Evolutionary conservation across 2,888 invertebrate genomes (phyloP), one percentile per base, ranked within the genome.

Genomic region (Meghimatium bilineatum): DNA sequence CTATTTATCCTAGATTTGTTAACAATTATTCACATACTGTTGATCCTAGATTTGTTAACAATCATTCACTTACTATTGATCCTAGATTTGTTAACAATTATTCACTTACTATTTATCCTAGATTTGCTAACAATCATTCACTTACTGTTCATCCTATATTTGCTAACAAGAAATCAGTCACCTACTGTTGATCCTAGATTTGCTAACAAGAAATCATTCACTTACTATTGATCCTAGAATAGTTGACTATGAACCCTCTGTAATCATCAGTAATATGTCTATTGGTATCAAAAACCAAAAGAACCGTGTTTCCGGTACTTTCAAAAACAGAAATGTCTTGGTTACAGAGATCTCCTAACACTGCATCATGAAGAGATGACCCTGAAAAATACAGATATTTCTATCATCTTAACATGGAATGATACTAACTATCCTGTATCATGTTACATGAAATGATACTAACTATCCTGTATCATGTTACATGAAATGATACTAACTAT

Each of bases 241-340:
- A 80, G 36, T 80, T 44, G 26, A 80, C 5, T 3, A 36, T 20
- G 34, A 80, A 80, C 5, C 80, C 80, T 26, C 14, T 32, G 29
- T 56, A 72, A 12, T n/a, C 20, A 14, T 34, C 32, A 23, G 14
- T 20, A 6, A 52, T n/a, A 8, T 17, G 1, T n/a, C 29, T 36
- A n/a, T 72, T 23, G 2, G 60, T 56, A 17, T 72, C 36, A 60
- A 72, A 72, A 6, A 72, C 52, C 52, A 80, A 20, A 3, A 72
- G 60, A 2, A 80, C 26, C 10, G 63, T 44, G 60, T 36, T 71
- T 34, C 80, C 80, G 36, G 80, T 56, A 44, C 80, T 80, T 49
- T 80, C 56, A 72, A 38, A 72, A 1, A 60, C 56, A n/a, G 80
- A 71, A 6, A 52, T 36, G n/a, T 80, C 80, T 1, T 52, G 23